Evolutionary conservation across 2,797 vertebrate genomes (phyloP).

Genomic region (Microchirus variegatus): DNA sequence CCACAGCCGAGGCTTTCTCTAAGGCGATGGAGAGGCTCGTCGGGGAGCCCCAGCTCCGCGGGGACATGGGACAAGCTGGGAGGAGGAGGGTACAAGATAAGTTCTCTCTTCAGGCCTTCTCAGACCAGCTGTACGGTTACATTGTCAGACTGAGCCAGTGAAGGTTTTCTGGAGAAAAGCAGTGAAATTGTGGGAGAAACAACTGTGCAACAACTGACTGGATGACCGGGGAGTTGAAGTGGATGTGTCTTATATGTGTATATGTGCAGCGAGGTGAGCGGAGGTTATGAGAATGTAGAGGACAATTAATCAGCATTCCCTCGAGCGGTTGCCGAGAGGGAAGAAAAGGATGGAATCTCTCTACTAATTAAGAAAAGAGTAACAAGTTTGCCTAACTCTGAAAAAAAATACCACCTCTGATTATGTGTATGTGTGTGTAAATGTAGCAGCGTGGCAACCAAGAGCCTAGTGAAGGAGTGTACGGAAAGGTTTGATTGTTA

Average conservation of each 20-base stretch:
- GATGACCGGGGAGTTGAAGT: slow-evolving; percentile 15
- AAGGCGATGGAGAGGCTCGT: slow-evolving; percentile 90
- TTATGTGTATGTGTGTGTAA: slow-evolving; percentile 18
- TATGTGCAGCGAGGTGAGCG: slow-evolving; percentile 24
- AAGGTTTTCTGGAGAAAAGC: slow-evolving; percentile 33
- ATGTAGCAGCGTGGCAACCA: slow-evolving; percentile 42
- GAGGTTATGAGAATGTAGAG: slow-evolving; percentile 55
- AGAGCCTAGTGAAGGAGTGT: slow-evolving; percentile 57
- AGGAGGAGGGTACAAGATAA: slow-evolving; percentile 86
- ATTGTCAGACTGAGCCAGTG: slow-evolving; percentile 84
- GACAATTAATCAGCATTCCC: slow-evolving; percentile 79
- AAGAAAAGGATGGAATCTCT: slow-evolving; percentile 71
- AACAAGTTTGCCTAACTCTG: slow-evolving; percentile 74
- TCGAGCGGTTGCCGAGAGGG: slow-evolving; percentile 71
- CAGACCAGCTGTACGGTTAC: slow-evolving; percentile 88
- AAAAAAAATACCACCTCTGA: slow-evolving; percentile 67
- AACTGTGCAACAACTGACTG: slow-evolving; percentile 31
- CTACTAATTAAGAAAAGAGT: slow-evolving; percentile 81
- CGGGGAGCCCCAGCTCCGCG: slow-evolving; percentile 84
- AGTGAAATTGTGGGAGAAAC: slow-evolving; percentile 10
- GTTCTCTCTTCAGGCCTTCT: slow-evolving; percentile 92
- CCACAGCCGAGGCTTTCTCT: slow-evolving; percentile 86
- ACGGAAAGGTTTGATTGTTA: slow-evolving; percentile 67
- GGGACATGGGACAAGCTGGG: slow-evolving; percentile 90
- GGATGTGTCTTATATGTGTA: slow-evolving; percentile 36